Conservation (phyloP, 2,113 vertebrate genomes). For the Tachysurus fulvidraco region DNA sequence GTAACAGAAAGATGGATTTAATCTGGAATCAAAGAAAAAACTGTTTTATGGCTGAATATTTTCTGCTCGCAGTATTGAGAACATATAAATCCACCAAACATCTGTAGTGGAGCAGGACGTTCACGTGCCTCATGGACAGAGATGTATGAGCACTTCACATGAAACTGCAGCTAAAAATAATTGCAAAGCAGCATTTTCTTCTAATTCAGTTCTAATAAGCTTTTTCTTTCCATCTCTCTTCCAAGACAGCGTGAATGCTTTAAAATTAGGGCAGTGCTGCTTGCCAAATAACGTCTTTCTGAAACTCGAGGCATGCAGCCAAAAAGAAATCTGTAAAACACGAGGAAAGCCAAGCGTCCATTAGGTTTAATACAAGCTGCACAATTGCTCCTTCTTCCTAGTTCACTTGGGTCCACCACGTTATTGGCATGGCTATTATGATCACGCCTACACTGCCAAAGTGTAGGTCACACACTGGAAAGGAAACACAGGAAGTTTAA, state of each 20-base stretch:
- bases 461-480: neutral
- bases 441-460: neutral
- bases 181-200: slow-evolving; percentile 40
- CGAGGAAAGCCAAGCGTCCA: slow-evolving; percentile 56
- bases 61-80: neutral
- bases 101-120: neutral
- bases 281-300: slow-evolving; percentile 57
- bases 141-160: neutral
- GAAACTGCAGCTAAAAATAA: slow-evolving; percentile 28
- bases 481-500: neutral
- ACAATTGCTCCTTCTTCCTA: slow-evolving; percentile 12
- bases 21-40: neutral
- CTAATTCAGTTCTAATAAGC: slow-evolving; percentile 24
- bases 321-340: slow-evolving; percentile 55
- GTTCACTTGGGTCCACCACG: neutral
- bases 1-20: neutral
- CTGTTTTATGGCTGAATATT: neutral
- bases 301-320: slow-evolving; percentile 55
- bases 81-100: neutral
- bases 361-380: slow-evolving; percentile 54
- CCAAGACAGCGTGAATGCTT: slow-evolving; percentile 51
- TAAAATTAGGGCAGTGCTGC: slow-evolving; percentile 54
- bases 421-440: slow-evolving; percentile 10
- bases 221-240: neutral
- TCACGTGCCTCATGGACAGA: neutral